Evolutionary conservation across 1,140 invertebrate genomes (phyloP), one percentile per base, ranked within the genome.

Genomic region (Conus ventricosus): DNA sequence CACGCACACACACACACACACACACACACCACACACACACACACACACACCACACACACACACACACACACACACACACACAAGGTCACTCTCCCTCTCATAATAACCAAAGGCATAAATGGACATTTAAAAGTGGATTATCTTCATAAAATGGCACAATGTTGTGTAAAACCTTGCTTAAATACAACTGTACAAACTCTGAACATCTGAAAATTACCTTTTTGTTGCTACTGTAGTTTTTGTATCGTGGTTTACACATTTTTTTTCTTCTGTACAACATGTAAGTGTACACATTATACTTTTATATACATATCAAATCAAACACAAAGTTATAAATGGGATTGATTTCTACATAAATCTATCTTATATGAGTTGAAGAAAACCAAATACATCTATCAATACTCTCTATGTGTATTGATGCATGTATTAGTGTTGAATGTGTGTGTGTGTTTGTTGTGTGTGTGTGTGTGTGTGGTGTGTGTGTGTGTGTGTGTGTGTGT

Each of bases 51-150:
- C 39, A 39, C 39, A 39, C 39, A 39, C n/a, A n/a, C 75, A 78
- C 75, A 78, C n/a, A n/a, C 75, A 78, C 13, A n/a, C 75, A n/a
- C 75, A n/a, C n/a, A 78, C 75, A 78, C 75, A n/a, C 75, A 78
- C 75, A 78, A 11, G 10, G 11, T 25, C 75, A 20, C 75, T 25
- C 75, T 25, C 75, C 10, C 75, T 25, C 75, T 25, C 75, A 78
- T 39, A 20, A 39, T 25, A 78, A n/a, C 23, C 75, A 20, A 11
- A 78, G 11, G 27, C 75, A 39, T 25, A 4, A 78, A 11, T 63
- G 60, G 17, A 63, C 75, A 78, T 15, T 25, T 78, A 80, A 80
- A 80, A 51, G n/a, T 10, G 27, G 39, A 17, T 39, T 10, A 80
- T 27, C 39, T 53, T 39, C 39, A 39, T 39, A 53, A 80, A 80